phyloP scores from a whole-genome alignment of 2,797 vertebrate genomes.

The Cossypha caffra region DNA sequence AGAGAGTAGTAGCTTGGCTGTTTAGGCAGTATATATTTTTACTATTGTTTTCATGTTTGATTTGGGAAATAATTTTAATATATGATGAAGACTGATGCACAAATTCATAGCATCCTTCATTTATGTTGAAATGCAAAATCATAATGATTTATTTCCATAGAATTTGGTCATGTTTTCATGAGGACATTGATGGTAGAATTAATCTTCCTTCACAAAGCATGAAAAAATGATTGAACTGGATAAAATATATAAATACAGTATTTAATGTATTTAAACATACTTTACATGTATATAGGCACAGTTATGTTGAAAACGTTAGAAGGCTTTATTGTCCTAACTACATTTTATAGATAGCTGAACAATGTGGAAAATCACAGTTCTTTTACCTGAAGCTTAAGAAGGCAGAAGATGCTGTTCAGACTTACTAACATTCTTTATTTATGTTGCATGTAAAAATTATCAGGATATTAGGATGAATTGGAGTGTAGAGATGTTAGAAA shows the following conservation, averaged over 20 bases:
- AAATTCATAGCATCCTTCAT: not conserved
- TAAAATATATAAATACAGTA: not conserved
- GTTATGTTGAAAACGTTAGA: not conserved
- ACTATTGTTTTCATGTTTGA: not conserved
- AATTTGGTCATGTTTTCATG: not conserved
- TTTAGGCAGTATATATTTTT: not conserved
- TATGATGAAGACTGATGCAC: not conserved
- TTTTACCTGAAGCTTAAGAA: not conserved
- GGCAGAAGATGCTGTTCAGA: not conserved
- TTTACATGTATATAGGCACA: not conserved
- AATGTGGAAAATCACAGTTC: not conserved
- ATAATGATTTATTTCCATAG: not conserved
- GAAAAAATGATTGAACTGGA: not conserved
- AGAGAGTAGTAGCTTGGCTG: not conserved
- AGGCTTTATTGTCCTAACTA: not conserved
- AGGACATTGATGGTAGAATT: not conserved
- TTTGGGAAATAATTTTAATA: not conserved
- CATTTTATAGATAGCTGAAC: not conserved
- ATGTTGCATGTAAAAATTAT: not conserved
- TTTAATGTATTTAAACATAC: not conserved
- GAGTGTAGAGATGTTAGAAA: not conserved
- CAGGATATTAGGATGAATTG: not conserved
- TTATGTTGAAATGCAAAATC: not conserved
- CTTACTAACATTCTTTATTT: not conserved
- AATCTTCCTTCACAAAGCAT: not conserved